These are phyloP conservation scores for Hippocampus comes DNA, from an alignment of 2,113 vertebrate genomes.

Conservation along the genomic window DNA sequence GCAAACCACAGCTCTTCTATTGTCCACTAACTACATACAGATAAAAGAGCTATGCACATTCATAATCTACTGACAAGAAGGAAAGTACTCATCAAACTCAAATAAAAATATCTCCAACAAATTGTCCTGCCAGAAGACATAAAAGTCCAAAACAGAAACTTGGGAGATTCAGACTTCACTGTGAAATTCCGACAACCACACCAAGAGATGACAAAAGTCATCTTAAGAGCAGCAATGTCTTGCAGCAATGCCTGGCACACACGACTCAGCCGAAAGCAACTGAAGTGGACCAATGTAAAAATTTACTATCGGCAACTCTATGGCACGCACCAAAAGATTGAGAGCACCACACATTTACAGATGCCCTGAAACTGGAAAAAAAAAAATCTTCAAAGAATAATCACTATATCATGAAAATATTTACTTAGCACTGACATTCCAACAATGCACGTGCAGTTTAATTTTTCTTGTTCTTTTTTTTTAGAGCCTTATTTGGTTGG, in stretches of 20 bases:
- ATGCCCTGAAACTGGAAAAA: not conserved
- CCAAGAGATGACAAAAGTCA: slow-evolving; percentile 11
- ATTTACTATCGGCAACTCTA: too few species aligned
- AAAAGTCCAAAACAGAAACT: slow-evolving; percentile 6
- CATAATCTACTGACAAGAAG: slow-evolving; percentile 40
- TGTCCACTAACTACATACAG: slow-evolving; percentile 53
- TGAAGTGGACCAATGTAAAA: too few species aligned
- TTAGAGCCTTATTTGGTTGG: not conserved
- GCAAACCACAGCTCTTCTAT: slow-evolving; percentile 58
- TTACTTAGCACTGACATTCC: too few species aligned
- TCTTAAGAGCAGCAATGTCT: slow-evolving; percentile 20
- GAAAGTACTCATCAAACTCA: slow-evolving; percentile 20
- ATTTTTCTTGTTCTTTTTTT: too few species aligned
- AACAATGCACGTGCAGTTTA: not conserved
- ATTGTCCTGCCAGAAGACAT: slow-evolving; percentile 13
- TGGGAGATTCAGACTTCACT: not conserved
- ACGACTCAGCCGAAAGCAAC: not conserved
- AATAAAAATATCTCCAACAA: slow-evolving; percentile 44
- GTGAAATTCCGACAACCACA: slow-evolving; percentile 4
- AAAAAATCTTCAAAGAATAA: too few species aligned
- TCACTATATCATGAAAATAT: too few species aligned
- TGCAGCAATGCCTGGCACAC: not conserved
- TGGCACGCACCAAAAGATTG: too few species aligned
- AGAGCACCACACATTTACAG: not conserved
- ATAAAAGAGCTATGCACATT: slow-evolving; percentile 49